Conservation (phyloP, 2,113 vertebrate species). For the Conger conger region DNA sequence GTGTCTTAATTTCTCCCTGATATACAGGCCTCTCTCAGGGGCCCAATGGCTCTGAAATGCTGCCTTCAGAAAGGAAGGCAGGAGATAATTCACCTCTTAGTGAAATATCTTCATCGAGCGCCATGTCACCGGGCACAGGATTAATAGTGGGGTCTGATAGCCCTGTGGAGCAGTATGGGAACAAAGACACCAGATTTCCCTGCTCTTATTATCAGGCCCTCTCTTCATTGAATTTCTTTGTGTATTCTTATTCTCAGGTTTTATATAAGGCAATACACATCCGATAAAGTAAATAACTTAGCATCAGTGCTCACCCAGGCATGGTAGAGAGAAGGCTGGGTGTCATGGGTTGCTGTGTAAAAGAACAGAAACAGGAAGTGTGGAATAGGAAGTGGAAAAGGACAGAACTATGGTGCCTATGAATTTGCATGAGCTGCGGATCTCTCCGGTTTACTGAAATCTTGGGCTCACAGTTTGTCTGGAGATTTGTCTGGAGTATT, state of each 20-base stretch:
- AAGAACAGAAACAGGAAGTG: neutral
- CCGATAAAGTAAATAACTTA: neutral
- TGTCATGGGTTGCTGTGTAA: neutral
- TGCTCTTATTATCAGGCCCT: neutral
- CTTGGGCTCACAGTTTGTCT: neutral
- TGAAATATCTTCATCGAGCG: conserved; percentile 17
- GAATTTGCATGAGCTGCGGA: neutral
- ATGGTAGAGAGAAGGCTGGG: neutral
- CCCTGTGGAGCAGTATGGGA: neutral
- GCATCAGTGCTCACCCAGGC: neutral
- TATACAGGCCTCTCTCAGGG: conserved; percentile 12
- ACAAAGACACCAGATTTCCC: neutral
- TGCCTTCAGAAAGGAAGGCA: neutral
- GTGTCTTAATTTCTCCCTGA: conserved; percentile 4
- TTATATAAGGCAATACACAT: neutral
- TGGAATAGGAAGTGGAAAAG: neutral
- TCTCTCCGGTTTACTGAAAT: neutral
- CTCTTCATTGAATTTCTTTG: neutral
- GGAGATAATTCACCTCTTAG: conserved; percentile 8
- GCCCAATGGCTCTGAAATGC: neutral
- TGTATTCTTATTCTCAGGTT: neutral
- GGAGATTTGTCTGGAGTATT: neutral
- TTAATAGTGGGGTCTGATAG: conserved; percentile 3
- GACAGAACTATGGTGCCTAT: neutral
- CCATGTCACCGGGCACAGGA: neutral